A percentile compares a stretch with the other conserved stretches of the same genome.
phyloP scores from a whole-genome alignment of 2,797 vertebrate species.

The Acomys russatus region DNA sequence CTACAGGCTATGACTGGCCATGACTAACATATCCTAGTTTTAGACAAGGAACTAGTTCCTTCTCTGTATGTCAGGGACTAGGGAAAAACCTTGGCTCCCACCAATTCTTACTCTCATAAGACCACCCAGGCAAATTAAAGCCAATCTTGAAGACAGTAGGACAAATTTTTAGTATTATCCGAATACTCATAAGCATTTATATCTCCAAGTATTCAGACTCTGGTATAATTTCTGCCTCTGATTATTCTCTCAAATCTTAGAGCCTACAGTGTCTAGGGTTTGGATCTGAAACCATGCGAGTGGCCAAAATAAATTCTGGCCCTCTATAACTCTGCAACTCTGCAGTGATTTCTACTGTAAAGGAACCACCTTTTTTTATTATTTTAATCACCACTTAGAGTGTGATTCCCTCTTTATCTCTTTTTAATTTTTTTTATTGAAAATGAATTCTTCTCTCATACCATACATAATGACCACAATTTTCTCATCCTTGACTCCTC shows the following conservation, averaged over 20 bases:
- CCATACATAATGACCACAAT: neutral
- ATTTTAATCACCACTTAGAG: neutral
- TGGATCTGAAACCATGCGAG: neutral
- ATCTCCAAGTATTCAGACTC: neutral
- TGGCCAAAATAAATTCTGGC: neutral
- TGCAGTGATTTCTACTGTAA: neutral
- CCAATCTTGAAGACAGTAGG: neutral
- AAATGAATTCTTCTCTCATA: neutral
- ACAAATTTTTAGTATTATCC: neutral
- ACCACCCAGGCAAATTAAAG: neutral
- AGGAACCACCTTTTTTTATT: neutral
- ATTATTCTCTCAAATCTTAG: neutral
- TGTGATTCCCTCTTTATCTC: neutral
- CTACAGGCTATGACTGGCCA: neutral
- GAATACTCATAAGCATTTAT: neutral
- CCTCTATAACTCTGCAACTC: neutral
- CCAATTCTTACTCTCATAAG: neutral
- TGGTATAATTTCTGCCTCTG: neutral
- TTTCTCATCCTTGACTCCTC: neutral
- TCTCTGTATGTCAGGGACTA: neutral
- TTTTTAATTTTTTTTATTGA: neutral
- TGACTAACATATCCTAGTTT: neutral
- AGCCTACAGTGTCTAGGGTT: neutral
- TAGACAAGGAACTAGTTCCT: neutral
- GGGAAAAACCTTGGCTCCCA: neutral